phyloP scores from a whole-genome alignment of 2,797 vertebrate species.

The Avahi laniger region DNA sequence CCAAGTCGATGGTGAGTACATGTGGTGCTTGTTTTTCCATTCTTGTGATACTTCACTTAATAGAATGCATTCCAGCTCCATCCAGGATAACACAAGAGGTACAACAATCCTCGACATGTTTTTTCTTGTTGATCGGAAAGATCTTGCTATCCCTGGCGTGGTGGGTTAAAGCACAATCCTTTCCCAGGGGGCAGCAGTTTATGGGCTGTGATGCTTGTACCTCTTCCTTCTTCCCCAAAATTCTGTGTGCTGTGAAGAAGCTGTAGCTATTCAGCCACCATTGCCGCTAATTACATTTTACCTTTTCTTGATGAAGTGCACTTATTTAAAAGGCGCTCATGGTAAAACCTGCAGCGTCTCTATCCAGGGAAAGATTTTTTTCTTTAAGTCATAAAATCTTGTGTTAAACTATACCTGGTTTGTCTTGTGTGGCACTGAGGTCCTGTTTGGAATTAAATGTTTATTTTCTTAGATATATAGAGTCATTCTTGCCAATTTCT shows the following conservation, averaged over 20 bases:
- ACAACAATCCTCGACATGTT: accelerated
- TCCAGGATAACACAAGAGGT: too few species aligned
- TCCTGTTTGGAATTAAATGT: background rate
- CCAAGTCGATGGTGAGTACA: too few species aligned
- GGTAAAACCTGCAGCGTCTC: background rate
- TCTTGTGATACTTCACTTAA: too few species aligned
- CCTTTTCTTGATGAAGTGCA: background rate
- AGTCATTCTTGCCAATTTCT: background rate
- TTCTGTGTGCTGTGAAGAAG: too few species aligned
- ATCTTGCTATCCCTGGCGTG: too few species aligned
- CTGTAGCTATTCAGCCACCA: background rate
- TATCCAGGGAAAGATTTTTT: background rate
- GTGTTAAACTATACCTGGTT: background rate
- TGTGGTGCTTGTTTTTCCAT: too few species aligned
- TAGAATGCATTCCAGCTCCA: too few species aligned
- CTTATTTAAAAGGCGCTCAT: background rate
- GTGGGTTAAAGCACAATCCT: too few species aligned
- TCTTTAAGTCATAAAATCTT: background rate
- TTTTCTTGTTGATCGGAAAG: background rate
- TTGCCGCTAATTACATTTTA: background rate
- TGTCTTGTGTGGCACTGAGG: background rate
- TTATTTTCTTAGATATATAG: background rate
- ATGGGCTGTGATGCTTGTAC: accelerated
- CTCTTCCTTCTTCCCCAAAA: background rate
- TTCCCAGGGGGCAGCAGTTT: accelerated